Percentiles rank a stretch among this genome's conserved stretches.
Evolutionary conservation across 2,113 vertebrate species (phyloP).

Genomic region (Probosciger aterrimus): DNA sequence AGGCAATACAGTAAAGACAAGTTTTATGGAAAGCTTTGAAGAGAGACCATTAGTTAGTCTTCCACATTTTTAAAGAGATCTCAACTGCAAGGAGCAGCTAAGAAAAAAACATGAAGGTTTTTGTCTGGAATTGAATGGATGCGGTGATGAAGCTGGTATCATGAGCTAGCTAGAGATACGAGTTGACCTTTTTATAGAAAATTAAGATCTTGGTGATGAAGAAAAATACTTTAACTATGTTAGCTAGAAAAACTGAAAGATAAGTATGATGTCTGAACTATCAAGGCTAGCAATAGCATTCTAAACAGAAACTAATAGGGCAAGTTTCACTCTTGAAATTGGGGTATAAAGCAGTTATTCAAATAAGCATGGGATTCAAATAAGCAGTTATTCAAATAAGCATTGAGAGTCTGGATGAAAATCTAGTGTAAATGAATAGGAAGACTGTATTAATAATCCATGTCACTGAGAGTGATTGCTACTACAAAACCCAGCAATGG

Average conservation of each 20-base stretch:
- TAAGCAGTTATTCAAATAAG: neutral
- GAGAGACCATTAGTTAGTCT: neutral
- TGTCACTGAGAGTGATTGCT: neutral
- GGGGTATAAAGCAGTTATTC: neutral
- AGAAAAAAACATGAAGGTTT: neutral
- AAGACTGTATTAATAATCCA: neutral
- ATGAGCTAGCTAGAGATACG: neutral
- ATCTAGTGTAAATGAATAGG: neutral
- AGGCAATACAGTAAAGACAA: neutral
- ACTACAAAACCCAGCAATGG: neutral
- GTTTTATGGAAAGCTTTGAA: neutral
- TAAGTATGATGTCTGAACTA: neutral
- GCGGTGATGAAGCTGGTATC: neutral
- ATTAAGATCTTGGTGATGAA: neutral
- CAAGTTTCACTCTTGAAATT: neutral
- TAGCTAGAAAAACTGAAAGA: neutral
- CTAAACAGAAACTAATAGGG: neutral
- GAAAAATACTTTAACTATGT: neutral
- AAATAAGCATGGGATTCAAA: neutral
- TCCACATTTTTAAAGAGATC: neutral
- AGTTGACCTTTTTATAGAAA: neutral
- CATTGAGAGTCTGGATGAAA: neutral
- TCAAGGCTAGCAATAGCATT: neutral
- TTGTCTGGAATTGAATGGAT: neutral
- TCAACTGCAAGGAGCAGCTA: neutral